phyloP scores from a whole-genome alignment of 2,797 vertebrate species.

The Argya squamiceps region DNA sequence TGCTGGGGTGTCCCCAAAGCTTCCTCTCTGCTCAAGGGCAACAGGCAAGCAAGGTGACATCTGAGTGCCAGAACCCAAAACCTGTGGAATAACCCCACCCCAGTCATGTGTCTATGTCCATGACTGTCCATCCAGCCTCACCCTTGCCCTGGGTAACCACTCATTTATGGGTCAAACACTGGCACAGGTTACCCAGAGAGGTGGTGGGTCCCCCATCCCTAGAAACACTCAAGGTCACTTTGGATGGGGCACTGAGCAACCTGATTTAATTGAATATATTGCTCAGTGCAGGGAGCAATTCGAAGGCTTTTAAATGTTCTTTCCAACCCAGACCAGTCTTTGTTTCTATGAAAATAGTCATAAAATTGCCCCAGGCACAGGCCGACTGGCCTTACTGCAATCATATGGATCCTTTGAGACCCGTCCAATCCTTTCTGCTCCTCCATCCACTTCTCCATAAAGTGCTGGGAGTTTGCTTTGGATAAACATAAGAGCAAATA shows the following conservation, averaged over 20 bases:
- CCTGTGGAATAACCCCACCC: neutral
- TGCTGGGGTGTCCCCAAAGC: neutral
- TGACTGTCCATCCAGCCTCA: neutral
- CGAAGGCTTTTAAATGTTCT: neutral
- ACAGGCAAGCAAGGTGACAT: neutral
- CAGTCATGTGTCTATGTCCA: accelerated
- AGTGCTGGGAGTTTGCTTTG: neutral
- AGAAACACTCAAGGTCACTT: neutral
- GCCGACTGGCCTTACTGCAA: neutral
- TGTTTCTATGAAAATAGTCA: neutral
- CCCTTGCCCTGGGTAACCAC: neutral
- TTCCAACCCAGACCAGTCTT: neutral
- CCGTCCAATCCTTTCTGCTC: accelerated
- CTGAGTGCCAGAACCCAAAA: neutral
- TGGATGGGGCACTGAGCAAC: neutral
- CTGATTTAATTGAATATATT: neutral
- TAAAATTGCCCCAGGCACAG: neutral
- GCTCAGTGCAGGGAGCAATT: neutral
- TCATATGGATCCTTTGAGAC: neutral
- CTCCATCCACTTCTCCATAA: neutral
- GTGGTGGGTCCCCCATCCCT: neutral
- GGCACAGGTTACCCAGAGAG: neutral
- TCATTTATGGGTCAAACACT: neutral
- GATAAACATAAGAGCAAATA: neutral
- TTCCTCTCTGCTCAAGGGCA: neutral